Conservation (phyloP, 2,797 vertebrate genomes). For the Crenichthys baileyi region DNA sequence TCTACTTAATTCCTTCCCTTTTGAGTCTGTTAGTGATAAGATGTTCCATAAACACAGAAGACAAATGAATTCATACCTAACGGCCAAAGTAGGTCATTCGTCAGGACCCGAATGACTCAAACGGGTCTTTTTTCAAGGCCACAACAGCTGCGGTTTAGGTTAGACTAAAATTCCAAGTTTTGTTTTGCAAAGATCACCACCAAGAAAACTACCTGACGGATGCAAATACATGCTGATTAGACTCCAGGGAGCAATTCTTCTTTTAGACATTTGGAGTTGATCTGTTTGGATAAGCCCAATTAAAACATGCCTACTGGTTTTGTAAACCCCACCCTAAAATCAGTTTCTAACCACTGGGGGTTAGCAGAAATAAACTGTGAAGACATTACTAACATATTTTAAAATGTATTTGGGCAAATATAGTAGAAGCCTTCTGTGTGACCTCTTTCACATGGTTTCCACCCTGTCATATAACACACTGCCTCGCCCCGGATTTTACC, state of each 20-base stretch:
- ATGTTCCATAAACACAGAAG: constrained; percentile 6
- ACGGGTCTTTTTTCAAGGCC: neutral
- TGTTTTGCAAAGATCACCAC: constrained; percentile 14
- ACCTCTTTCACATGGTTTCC: neutral
- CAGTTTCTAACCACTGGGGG: neutral
- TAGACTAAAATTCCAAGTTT: constrained; percentile 20
- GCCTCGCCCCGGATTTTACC: neutral
- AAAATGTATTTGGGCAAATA: neutral
- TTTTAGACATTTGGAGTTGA: neutral
- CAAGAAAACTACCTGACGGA: constrained; percentile 30
- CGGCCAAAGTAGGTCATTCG: constrained; percentile 40
- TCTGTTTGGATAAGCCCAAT: neutral
- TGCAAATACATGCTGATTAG: constrained; percentile 1
- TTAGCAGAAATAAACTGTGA: constrained; percentile 7
- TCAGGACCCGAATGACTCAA: constrained; percentile 36
- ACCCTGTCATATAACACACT: neutral
- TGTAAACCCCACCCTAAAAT: neutral
- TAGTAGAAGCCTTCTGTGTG: neutral
- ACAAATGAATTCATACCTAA: constrained; percentile 8
- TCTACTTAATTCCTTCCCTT: constrained; percentile 34
- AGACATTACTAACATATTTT: constrained; percentile 2
- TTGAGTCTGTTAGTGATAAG: constrained; percentile 11
- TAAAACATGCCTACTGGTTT: neutral
- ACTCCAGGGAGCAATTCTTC: neutral
- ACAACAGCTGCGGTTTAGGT: constrained; percentile 23